Percentiles rank a stretch among this genome's conserved stretches.
phyloP scores from a whole-genome alignment of 2,797 vertebrate genomes.

The Acipenser oxyrinchus region DNA sequence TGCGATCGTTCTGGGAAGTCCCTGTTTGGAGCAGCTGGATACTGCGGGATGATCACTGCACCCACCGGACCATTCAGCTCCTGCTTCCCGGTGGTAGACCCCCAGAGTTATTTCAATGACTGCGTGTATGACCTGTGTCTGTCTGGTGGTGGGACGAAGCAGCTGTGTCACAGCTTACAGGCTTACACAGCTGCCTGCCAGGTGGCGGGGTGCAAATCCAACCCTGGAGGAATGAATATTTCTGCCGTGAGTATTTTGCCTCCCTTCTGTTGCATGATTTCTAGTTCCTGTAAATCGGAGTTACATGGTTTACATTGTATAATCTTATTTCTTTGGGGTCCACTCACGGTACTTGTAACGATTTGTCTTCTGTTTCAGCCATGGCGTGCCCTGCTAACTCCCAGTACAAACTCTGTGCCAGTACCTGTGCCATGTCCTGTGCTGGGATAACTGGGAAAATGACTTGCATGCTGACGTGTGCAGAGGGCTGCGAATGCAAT shows the following conservation, averaged over 20 bases:
- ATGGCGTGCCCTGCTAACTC: constrained; percentile 30
- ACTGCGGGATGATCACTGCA: constrained; percentile 30
- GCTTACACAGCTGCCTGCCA: constrained; percentile 30
- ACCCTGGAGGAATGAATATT: constrained; percentile 29
- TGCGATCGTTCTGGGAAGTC: constrained; percentile 7
- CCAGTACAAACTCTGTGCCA: constrained; percentile 28
- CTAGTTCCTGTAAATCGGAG: no score
- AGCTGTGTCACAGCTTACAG: constrained; percentile 22
- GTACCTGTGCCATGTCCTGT: constrained; percentile 18
- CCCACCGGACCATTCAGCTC: constrained; percentile 21
- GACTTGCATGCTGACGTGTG: constrained; percentile 4
- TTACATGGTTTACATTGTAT: no score
- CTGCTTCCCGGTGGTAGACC: constrained; percentile 17
- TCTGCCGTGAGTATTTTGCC: constrained; percentile 29
- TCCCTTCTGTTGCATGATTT: no score
- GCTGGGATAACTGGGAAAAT: constrained; percentile 5
- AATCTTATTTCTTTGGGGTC: no score
- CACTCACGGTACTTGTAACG: not conserved
- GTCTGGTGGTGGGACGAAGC: not conserved
- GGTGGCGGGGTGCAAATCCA: not conserved
- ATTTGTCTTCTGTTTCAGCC: constrained; percentile 8
- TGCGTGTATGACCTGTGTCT: constrained; percentile 28
- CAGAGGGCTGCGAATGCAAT: constrained; percentile 36
- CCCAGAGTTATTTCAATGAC: constrained; percentile 21
- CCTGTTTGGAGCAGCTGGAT: constrained; percentile 16